phyloP scores from a whole-genome alignment of 2,888 invertebrate species.

The Nasonia oneida region DNA sequence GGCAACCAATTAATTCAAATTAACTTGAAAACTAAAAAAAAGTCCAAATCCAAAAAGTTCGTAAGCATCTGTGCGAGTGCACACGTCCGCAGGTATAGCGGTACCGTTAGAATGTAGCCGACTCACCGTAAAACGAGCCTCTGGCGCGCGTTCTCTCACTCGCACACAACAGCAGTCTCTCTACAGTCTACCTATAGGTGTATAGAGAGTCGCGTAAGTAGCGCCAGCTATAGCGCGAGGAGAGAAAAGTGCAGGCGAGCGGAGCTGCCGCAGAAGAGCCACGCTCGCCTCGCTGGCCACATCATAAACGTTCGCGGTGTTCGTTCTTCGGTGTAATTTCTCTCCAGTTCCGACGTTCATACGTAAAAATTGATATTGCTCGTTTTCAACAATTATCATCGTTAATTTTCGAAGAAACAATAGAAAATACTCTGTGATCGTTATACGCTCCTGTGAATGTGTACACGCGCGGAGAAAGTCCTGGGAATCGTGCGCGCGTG shows the following conservation, averaged over 20 bases:
- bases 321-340: neutral
- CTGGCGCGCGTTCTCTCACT: neutral
- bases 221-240: slow-evolving; percentile 15
- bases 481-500: neutral
- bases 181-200: neutral
- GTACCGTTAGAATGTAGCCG: slow-evolving; percentile 51
- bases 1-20: too few species aligned
- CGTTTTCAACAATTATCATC: too few species aligned
- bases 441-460: too few species aligned
- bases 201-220: slow-evolving; percentile 2
- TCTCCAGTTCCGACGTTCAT: neutral
- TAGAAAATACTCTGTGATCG: too few species aligned
- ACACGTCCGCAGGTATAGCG: slow-evolving; percentile 5
- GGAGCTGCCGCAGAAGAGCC: slow-evolving; percentile 42
- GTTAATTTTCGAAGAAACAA: too few species aligned
- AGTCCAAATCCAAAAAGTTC: neutral
- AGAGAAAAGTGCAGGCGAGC: slow-evolving; percentile 4
- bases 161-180: neutral
- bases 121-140: neutral
- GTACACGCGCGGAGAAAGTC: neutral
- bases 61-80: neutral
- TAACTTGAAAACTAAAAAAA: neutral
- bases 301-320: neutral
- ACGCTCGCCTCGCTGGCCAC: slow-evolving; percentile 32
- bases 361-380: neutral